Conservation (phyloP, 2,113 vertebrate species). For the Podiceps cristatus region DNA sequence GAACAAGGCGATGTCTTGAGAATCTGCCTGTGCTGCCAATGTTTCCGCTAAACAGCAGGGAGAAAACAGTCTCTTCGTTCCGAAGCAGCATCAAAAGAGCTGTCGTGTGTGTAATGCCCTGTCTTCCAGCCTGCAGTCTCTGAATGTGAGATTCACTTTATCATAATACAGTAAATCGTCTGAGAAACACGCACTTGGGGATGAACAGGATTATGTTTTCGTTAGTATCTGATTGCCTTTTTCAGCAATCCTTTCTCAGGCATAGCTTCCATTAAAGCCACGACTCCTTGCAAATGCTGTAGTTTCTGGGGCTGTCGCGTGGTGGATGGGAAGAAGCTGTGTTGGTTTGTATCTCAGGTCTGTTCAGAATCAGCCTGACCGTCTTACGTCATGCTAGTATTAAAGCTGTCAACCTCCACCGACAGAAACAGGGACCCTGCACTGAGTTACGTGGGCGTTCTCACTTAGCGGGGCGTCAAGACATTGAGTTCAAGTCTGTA, state of each 20-base stretch:
- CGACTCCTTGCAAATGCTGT: background rate
- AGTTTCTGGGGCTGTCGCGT: background rate
- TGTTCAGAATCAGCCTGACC: background rate
- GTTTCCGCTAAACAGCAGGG: background rate
- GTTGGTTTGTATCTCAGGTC: background rate
- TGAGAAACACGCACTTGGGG: background rate
- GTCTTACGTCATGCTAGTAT: background rate
- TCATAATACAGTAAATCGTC: background rate
- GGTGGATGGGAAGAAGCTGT: background rate
- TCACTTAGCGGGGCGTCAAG: background rate
- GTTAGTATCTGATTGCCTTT: background rate
- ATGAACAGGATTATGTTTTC: background rate
- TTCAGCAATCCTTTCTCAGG: background rate
- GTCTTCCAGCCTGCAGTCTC: constrained; percentile 6
- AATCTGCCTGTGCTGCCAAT: background rate
- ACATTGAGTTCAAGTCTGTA: background rate
- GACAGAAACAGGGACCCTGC: background rate
- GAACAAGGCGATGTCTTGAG: background rate
- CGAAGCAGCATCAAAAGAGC: constrained; percentile 20
- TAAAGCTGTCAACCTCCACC: background rate
- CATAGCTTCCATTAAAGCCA: background rate
- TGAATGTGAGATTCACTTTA: background rate
- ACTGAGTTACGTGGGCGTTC: fast-evolving
- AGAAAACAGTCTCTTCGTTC: background rate
- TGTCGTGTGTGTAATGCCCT: background rate